Conservation (phyloP, 2,888 invertebrate species). For the Emmelina monodactyla region DNA sequence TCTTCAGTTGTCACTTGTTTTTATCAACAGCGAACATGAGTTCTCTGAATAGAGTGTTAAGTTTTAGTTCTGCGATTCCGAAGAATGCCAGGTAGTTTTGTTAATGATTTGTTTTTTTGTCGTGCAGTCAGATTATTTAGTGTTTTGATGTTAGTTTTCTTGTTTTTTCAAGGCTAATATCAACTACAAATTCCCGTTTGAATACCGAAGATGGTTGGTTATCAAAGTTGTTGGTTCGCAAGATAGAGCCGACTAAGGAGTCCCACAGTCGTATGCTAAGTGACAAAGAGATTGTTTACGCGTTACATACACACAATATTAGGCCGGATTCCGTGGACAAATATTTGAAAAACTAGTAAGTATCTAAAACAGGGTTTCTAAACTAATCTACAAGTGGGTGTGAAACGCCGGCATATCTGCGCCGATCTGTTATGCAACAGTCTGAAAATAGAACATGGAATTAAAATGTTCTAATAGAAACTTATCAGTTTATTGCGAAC, state of each 20-base stretch:
- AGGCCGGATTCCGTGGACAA: slow-evolving; percentile 86
- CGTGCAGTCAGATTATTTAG: background rate
- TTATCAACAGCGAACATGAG: slow-evolving; percentile 32
- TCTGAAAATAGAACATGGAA: slow-evolving; percentile 44
- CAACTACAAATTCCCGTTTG: slow-evolving; percentile 37
- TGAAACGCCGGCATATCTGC: too few relatives aligned
- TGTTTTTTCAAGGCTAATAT: slow-evolving; percentile 40
- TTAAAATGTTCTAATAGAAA: too few relatives aligned
- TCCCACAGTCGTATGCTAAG: slow-evolving; percentile 97
- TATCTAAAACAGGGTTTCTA: slow-evolving; percentile 21
- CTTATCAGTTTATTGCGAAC: too few relatives aligned
- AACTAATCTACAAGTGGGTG: too few relatives aligned
- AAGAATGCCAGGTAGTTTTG: slow-evolving; percentile 44
- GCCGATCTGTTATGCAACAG: slow-evolving; percentile 54
- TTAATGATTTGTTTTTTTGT: slow-evolving; percentile 11
- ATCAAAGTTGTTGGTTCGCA: slow-evolving; percentile 86
- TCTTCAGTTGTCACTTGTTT: slow-evolving; percentile 16
- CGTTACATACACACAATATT: slow-evolving; percentile 94
- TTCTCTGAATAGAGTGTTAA: slow-evolving; percentile 42
- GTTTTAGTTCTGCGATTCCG: slow-evolving; percentile 34
- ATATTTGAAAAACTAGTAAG: slow-evolving; percentile 93
- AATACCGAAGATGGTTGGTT: slow-evolving; percentile 80
- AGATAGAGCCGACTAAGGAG: slow-evolving; percentile 93
- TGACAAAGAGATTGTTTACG: slow-evolving; percentile 95
- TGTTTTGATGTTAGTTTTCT: background rate